Evolutionary conservation across 1,140 invertebrate genomes (phyloP), one percentile per base, ranked within the genome.

Genomic region (Lasioglossum albipes): DNA sequence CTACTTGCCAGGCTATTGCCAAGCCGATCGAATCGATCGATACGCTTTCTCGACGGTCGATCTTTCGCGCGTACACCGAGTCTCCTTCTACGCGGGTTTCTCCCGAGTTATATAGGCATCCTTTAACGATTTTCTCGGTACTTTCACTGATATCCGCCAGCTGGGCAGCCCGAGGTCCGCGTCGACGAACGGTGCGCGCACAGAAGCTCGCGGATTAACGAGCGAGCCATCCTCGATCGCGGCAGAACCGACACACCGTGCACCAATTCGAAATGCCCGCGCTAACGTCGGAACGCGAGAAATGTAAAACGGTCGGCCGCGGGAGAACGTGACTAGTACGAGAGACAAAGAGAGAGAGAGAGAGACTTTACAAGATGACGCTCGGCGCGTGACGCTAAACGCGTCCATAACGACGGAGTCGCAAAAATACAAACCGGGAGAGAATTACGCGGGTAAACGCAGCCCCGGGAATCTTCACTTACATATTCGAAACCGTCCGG

Each of bases 31-130:
- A 70, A 76, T 66, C 67, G 65, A 85, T 83, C 83, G 83, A 88
- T 87, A 88, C 87, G 86, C 86, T 88, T 88, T 88, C 87, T 73
- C 80, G 54, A 57, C 57, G 61, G 59, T 81, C 57, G 69, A 57
- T 73, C 57, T 69, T 75, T 45, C 68, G 67, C n/a, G 76, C 42
- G 49, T 49, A 22, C 22, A 27, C 66, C 52, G n/a, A 72, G 9
- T 83, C 76, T 83, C 41, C 67, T 59, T 70, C 81, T 57, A 49
- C 62, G 41, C 45, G 73, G 36, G 68, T 81, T 81, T 83, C 79
- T 81, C 79, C 69, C 20, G 49, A 73, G 65, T 75, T 80, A 31
- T 52, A 49, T 65, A 64, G 70, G 61, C 45, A 59, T 42, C 65
- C 61, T 57, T 81, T 59, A 71, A 79, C 68, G 62, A 83, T 85